Evolutionary conservation across 2,113 vertebrate species (phyloP).

Genomic region (Castor canadensis): DNA sequence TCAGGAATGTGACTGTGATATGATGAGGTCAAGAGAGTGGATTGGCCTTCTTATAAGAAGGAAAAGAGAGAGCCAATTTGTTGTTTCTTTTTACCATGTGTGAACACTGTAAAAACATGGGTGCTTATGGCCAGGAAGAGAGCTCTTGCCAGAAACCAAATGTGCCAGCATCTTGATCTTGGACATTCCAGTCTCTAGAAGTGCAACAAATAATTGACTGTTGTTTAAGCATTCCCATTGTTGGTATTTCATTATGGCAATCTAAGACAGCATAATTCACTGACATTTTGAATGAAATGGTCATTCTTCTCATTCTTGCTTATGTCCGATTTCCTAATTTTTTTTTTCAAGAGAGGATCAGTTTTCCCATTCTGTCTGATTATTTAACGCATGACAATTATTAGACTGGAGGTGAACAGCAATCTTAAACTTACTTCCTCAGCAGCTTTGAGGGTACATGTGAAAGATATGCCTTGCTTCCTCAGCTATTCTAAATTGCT

Average conservation of each 20-base stretch:
- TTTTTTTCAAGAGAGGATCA: neutral
- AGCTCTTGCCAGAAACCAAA: neutral
- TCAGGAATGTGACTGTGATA: neutral
- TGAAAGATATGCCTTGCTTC: neutral
- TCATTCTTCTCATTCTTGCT: neutral
- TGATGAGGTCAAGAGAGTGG: neutral
- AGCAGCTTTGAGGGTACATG: neutral
- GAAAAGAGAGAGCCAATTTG: neutral
- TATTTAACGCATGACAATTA: neutral
- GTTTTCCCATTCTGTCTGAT: neutral
- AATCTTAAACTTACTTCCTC: neutral
- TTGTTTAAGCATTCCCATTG: neutral
- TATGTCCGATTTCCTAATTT: neutral
- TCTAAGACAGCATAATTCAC: neutral
- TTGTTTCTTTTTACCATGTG: neutral
- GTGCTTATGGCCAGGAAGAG: neutral
- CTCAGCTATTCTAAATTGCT: neutral
- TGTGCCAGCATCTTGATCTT: neutral
- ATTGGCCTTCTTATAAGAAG: neutral
- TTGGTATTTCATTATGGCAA: neutral
- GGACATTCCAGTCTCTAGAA: neutral
- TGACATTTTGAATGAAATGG: neutral
- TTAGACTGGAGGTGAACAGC: neutral
- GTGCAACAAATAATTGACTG: neutral
- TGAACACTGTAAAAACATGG: neutral